These are phyloP conservation scores for Callionymus lyra DNA, from an alignment of 2,113 vertebrate species.

Conservation along the genomic window DNA sequence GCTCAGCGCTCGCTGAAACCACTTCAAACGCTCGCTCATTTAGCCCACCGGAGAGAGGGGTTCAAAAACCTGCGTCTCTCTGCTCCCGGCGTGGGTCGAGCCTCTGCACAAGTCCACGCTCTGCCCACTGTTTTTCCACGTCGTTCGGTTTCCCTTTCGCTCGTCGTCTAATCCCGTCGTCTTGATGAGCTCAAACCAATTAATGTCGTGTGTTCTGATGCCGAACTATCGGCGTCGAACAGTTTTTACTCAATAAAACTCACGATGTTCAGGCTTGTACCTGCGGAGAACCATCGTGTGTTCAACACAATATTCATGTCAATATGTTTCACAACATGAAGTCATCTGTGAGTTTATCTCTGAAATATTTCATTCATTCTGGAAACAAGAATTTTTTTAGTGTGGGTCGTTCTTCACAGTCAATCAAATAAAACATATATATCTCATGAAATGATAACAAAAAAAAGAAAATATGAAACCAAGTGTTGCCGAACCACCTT, in stretches of 20 bases:
- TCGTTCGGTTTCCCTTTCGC: slow-evolving; percentile 21
- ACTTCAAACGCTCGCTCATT: slow-evolving; percentile 38
- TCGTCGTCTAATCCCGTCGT: slow-evolving; percentile 17
- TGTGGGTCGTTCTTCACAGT: too few species aligned
- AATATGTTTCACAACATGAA: not conserved
- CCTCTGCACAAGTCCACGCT: slow-evolving; percentile 24
- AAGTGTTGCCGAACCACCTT: too few species aligned
- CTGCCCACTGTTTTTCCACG: slow-evolving; percentile 18
- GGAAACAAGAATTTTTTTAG: too few species aligned
- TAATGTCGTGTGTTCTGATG: slow-evolving; percentile 30
- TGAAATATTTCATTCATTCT: too few species aligned
- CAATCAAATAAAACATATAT: too few species aligned
- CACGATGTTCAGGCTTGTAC: not conserved
- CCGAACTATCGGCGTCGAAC: slow-evolving; percentile 12
- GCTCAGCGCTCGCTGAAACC: slow-evolving; percentile 11
- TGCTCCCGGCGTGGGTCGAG: slow-evolving; percentile 15
- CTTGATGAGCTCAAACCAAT: slow-evolving; percentile 18
- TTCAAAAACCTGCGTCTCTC: slow-evolving; percentile 18
- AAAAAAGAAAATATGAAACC: too few species aligned
- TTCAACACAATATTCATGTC: not conserved
- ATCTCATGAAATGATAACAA: too few species aligned
- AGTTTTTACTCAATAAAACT: not conserved
- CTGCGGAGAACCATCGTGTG: not conserved
- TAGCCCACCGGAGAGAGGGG: slow-evolving; percentile 14
- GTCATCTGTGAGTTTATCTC: not conserved